Evolutionary conservation across 2,797 vertebrate species (phyloP).

Genomic region (Macropus fuliginosus): DNA sequence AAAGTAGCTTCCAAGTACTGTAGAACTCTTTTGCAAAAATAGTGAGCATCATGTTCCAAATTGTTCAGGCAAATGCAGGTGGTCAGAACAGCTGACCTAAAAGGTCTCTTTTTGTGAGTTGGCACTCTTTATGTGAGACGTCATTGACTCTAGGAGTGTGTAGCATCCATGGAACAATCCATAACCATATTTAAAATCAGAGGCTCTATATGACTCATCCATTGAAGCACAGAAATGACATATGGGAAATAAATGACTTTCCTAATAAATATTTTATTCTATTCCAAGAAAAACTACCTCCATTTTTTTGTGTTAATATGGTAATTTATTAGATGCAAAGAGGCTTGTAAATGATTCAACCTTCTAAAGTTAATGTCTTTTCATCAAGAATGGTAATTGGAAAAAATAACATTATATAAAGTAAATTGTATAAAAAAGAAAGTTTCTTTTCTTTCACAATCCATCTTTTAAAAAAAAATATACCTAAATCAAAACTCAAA

Average conservation of each 20-base stretch:
- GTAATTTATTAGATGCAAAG: slow-evolving; percentile 15
- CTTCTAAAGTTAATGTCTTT: slow-evolving; percentile 28
- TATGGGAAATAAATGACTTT: background rate
- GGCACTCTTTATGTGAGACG: background rate
- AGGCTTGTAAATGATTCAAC: background rate
- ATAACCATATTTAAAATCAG: slow-evolving; percentile 7
- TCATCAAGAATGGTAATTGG: slow-evolving; percentile 19
- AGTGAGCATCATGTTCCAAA: background rate
- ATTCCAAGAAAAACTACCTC: slow-evolving; percentile 5
- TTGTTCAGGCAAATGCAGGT: background rate
- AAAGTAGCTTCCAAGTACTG: slow-evolving; percentile 11
- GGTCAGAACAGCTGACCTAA: background rate
- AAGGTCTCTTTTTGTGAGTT: background rate
- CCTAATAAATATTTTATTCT: background rate
- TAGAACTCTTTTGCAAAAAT: slow-evolving; percentile 3
- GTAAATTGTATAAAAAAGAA: slow-evolving; percentile 23
- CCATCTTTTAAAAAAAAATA: slow-evolving; percentile 4
- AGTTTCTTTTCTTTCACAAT: background rate
- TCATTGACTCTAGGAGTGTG: slow-evolving; percentile 1
- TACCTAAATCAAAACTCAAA: slow-evolving; percentile 1
- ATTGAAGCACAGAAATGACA: background rate
- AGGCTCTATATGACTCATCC: background rate
- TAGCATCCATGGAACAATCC: background rate
- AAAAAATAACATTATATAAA: slow-evolving; percentile 17
- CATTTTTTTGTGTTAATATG: background rate